Evolutionary conservation across 2,797 vertebrate genomes (phyloP).

Genomic region (Danio jaintianensis): DNA sequence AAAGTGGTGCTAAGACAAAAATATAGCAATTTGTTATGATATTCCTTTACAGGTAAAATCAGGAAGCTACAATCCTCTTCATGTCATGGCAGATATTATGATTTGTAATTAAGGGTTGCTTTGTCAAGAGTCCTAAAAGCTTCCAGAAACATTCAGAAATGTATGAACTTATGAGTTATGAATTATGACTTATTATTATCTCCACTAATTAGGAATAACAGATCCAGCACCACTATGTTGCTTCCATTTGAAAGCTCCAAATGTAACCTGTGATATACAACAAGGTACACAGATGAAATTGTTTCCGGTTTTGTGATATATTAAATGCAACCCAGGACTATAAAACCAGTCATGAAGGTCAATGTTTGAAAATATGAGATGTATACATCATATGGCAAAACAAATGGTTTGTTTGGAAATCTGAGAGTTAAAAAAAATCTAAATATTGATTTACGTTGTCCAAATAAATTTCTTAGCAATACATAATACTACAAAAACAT

Average conservation of each 20-base stretch:
- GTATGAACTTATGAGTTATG: too few species aligned
- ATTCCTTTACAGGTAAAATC: not conserved
- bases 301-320: not conserved
- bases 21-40: slow-evolving; percentile 22
- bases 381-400: too few species aligned
- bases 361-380: too few species aligned
- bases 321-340: too few species aligned
- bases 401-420: too few species aligned
- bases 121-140: not conserved
- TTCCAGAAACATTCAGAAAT: not conserved
- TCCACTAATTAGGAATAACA: not conserved
- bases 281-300: not conserved
- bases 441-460: too few species aligned
- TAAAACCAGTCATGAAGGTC: too few species aligned
- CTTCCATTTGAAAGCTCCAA: not conserved
- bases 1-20: slow-evolving; percentile 5
- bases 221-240: not conserved
- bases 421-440: too few species aligned
- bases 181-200: not conserved
- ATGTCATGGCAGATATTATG: not conserved
- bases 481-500: too few species aligned
- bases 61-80: slow-evolving; percentile 14
- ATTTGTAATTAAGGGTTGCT: not conserved
- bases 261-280: not conserved
- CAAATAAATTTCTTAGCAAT: too few species aligned